phyloP scores from a whole-genome alignment of 2,797 vertebrate genomes.

The Liasis olivaceus region DNA sequence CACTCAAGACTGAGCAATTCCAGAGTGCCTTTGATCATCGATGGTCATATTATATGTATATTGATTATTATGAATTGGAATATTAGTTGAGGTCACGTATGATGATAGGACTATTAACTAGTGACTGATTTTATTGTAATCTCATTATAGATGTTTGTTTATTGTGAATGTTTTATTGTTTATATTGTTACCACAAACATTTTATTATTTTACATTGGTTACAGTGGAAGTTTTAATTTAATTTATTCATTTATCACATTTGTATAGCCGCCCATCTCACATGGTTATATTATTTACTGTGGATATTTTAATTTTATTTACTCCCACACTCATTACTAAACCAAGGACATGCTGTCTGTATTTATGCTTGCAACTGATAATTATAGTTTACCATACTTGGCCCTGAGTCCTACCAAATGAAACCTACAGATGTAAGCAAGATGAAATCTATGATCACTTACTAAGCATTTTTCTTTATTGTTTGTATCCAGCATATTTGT shows the following conservation, averaged over 20 bases:
- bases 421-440: not conserved
- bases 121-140: not conserved
- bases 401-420: not conserved
- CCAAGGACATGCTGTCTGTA: not conserved
- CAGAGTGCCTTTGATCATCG: not conserved
- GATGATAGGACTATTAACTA: not conserved
- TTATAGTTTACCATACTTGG: too few species aligned
- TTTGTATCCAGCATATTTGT: not conserved
- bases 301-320: not conserved
- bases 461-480: not conserved
- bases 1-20: not conserved
- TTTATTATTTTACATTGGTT: not conserved
- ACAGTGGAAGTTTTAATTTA: not conserved
- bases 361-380: not conserved
- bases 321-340: not conserved
- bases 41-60: not conserved
- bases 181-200: not conserved
- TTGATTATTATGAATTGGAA: not conserved
- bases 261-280: not conserved
- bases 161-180: not conserved
- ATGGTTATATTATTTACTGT: not conserved
- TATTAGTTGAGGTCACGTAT: not conserved
- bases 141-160: not conserved
- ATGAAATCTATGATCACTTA: not conserved
- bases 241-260: not conserved